Evolutionary conservation across 2,113 vertebrate genomes (phyloP).

Genomic region (Bubo bubo): DNA sequence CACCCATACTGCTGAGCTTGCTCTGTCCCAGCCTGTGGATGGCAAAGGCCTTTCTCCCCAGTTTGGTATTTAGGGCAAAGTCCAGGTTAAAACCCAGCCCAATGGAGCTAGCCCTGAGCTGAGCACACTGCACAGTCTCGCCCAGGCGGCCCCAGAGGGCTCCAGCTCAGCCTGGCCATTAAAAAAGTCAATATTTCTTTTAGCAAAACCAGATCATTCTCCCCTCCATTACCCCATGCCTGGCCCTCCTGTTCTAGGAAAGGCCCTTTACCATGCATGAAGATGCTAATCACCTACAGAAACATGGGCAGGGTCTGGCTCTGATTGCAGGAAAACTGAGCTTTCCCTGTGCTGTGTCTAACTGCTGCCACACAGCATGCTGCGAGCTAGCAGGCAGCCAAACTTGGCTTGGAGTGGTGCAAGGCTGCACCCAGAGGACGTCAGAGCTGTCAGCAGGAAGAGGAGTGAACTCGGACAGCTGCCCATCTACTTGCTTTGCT

Average conservation of each 20-base stretch:
- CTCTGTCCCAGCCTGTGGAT: neutral
- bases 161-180: constrained; percentile 5
- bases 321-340: neutral
- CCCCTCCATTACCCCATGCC: neutral
- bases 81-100: neutral
- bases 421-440: neutral
- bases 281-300: neutral
- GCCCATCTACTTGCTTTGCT: neutral
- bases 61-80: neutral
- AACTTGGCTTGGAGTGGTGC: neutral
- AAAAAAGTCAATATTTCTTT: constrained; percentile 42
- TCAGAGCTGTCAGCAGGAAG: neutral
- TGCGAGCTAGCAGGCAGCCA: neutral
- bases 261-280: neutral
- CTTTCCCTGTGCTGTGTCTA: neutral
- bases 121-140: neutral
- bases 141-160: neutral
- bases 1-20: neutral
- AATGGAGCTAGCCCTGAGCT: neutral
- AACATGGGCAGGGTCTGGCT: neutral
- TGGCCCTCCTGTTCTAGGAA: neutral
- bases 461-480: neutral
- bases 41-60: neutral
- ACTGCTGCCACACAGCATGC: neutral
- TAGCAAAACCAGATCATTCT: neutral